Base-by-base conservation (phyloP, 1,140 invertebrate genomes). In the Drosophila subobscura region DNA sequence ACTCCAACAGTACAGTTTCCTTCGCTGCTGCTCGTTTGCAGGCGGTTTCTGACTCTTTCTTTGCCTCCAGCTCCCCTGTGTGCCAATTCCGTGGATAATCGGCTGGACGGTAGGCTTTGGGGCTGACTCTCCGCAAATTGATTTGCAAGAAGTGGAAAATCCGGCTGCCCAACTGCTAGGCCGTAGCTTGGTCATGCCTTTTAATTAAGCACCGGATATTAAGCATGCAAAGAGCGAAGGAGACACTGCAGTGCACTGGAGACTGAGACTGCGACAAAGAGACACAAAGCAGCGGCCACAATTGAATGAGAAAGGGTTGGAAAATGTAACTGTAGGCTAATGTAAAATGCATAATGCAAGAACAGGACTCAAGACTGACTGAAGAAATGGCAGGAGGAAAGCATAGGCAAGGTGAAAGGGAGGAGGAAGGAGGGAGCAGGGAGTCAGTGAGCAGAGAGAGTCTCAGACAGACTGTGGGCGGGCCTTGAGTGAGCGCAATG, bases 291-390 rank as follows among this genome's bases (percentile, higher is more conserved):
- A 37, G 12, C 3, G 33, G 33, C 33, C 33, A 37, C 33, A 37
- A 12, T 37, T 37, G 10, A 37, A 37, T 37, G 33, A 37, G 4
- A 12, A 37, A 29, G 2, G 6, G 7, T 29, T 7, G n/a, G 55
- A 29, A 52, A 65, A 54, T 54, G 47, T 47, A 41, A 47, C 52
- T 60, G 25, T 46, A 23, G 41, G 51, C 67, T 59, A 75, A 79
- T 83, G 64, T 64, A 75, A 57, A 56, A 71, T 84, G 70, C 79
- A 81, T 46, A 71, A 65, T 14, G 44, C 47, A 50, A 37, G 10
- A 37, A 33, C 45, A 57, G 50, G 37, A 49, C n/a, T 54, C 41
- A 55, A 51, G 6, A 4, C 55, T 45, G 56, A 37, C 16, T 40
- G 22, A 23, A 52, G n/a, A 72, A 52, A 33, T 45, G 56, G 33